Evolutionary conservation across 2,797 vertebrate genomes (phyloP), one percentile per base, ranked within the genome.

Genomic region (Heliangelus exortis): DNA sequence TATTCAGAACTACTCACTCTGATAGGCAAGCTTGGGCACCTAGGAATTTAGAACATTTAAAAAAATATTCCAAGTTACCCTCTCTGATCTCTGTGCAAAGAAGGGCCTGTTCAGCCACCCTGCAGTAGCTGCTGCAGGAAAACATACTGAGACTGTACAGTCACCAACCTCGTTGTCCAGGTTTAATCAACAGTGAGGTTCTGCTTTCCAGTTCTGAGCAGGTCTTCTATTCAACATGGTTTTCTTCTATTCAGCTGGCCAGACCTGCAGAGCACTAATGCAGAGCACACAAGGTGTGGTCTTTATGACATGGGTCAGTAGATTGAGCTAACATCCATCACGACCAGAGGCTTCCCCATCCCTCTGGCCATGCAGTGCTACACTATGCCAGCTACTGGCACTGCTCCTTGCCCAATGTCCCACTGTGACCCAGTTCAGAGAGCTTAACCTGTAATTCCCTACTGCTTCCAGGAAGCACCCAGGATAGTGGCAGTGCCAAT

Each of bases 191-290:
- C 43, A 55, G 33, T 7, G 31, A 68, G 62, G 55, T 48, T 91
- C 50, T 79, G 33, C 48, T 58, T 51, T 54, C 25, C 20, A n/a
- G 33, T 17, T 55, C 66, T 73, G 47, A 53, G 36, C 1, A 4
- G 45, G 15, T 51, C 17, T 90, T 78, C 73, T 48, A 65, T 21
- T 10, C 47, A 21, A 21, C 0, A 0, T 0, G 0, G 20, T 12
- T 31, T n/a, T n/a, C n/a, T n/a, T n/a, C n/a, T n/a, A n/a, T n/a
- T 34, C 3, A 23, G 73, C 33, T 0, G 2, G 43, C 55, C 1
- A 1, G 45, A 80, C 28, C 53, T 15, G 57, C 75, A 43, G 0
- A 0, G 39, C 31, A 25, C 31, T 5, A 36, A 59, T 0, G 0
- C 21, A 25, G 15, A 53, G 45, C 17, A 36, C 28, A 5, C 1